Evolutionary conservation across 2,888 invertebrate genomes (phyloP).

Genomic region (Cosmia pyralina): DNA sequence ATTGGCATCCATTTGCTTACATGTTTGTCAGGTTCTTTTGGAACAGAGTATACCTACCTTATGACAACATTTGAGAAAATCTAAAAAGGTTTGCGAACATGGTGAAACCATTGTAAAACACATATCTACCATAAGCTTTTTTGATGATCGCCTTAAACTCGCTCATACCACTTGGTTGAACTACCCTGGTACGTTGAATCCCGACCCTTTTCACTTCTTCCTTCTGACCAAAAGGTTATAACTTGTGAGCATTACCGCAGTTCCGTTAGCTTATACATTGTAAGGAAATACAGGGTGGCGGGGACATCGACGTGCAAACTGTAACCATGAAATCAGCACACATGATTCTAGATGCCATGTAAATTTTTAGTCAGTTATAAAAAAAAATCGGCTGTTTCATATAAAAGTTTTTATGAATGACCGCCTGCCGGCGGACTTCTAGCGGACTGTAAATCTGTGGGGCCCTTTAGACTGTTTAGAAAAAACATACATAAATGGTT

Average conservation of each 20-base stretch:
- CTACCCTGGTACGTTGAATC: background rate
- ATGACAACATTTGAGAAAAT: background rate
- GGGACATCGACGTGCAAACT: too few relatives aligned
- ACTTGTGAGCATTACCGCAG: background rate
- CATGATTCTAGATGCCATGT: too few relatives aligned
- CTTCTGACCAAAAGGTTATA: background rate
- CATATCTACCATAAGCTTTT: conserved; percentile 30
- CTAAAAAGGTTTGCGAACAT: background rate
- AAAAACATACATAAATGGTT: too few relatives aligned
- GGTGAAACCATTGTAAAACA: conserved; percentile 14
- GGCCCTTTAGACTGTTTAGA: too few relatives aligned
- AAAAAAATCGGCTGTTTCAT: too few relatives aligned
- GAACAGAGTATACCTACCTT: background rate
- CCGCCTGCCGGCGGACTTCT: too few relatives aligned
- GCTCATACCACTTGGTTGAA: conserved; percentile 2
- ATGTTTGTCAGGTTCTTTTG: background rate
- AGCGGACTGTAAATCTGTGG: too few relatives aligned
- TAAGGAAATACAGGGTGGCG: background rate
- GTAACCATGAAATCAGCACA: too few relatives aligned
- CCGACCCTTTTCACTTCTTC: background rate
- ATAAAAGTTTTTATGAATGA: too few relatives aligned
- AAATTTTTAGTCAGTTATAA: too few relatives aligned
- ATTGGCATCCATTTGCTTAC: background rate
- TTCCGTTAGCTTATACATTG: background rate
- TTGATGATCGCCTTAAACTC: conserved; percentile 20